Evolutionary conservation across 2,113 vertebrate genomes (phyloP).

Genomic region (Ahaetulla prasina): DNA sequence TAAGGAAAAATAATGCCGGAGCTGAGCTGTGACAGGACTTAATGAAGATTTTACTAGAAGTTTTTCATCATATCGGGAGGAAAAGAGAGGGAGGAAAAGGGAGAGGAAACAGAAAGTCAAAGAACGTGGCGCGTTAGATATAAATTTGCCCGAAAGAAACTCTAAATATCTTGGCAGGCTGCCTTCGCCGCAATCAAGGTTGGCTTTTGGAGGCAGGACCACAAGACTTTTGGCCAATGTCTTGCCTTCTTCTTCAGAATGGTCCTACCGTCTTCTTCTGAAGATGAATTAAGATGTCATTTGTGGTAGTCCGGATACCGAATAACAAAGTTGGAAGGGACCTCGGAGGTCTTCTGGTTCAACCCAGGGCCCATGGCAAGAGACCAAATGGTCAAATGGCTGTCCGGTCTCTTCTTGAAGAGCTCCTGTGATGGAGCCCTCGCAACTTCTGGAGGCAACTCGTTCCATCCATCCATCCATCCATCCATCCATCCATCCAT

Average conservation of each 20-base stretch:
- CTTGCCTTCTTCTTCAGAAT: background rate
- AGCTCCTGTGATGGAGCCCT: no score
- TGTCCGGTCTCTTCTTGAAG: background rate
- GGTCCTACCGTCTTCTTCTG: background rate
- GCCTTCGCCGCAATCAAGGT: background rate
- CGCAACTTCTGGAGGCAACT: no score
- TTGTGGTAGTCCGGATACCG: background rate
- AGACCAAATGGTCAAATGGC: background rate
- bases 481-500: no score
- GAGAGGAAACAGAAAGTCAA: background rate
- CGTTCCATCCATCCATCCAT: no score
- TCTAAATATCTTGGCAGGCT: background rate
- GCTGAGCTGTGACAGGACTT: conserved; percentile 45
- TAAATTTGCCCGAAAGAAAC: background rate
- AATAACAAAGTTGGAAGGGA: background rate
- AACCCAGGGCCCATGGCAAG: background rate
- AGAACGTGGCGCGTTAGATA: conserved; percentile 12
- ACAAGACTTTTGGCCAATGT: background rate
- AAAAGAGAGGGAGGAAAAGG: background rate
- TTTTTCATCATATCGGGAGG: conserved; percentile 38
- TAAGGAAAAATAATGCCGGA: conserved; percentile 49
- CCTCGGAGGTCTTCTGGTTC: background rate
- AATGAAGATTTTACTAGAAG: conserved; percentile 43
- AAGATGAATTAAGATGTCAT: background rate
- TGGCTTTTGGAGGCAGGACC: background rate